These are phyloP conservation scores for Ridgeia piscesae DNA, from an alignment of 1,140 invertebrate genomes.

Conservation along the genomic window DNA sequence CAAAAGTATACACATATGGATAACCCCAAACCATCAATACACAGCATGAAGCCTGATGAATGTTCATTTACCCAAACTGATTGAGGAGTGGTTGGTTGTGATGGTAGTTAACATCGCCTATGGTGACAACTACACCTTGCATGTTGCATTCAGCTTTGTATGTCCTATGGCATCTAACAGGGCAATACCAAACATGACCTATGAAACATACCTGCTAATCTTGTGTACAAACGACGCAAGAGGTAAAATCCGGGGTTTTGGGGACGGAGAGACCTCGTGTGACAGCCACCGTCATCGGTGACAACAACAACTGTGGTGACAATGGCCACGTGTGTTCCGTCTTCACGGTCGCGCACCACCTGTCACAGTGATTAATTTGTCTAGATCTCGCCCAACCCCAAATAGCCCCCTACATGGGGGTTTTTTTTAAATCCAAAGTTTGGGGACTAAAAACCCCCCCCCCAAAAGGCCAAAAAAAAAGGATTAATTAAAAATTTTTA, in stretches of 20 bases:
- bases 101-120: neutral
- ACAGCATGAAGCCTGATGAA: neutral
- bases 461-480: too few relatives aligned
- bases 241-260: neutral
- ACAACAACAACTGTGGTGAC: neutral
- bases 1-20: neutral
- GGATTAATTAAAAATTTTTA: too few relatives aligned
- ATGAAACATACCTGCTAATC: conserved; percentile 1
- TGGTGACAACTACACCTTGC: neutral
- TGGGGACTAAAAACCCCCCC: too few relatives aligned
- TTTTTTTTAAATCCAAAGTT: too few relatives aligned
- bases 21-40: neutral
- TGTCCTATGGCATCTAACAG: neutral
- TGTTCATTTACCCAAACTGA: neutral
- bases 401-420: too few relatives aligned
- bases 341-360: neutral
- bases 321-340: neutral
- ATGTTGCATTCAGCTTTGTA: neutral
- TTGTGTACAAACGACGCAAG: neutral
- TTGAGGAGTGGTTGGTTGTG: neutral
- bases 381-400: neutral
- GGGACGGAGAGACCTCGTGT: neutral
- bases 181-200: neutral
- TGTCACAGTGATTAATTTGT: neutral
- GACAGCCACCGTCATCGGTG: neutral